Conservation (phyloP, 2,797 vertebrate species). For the Lutjanus argentimaculatus region DNA sequence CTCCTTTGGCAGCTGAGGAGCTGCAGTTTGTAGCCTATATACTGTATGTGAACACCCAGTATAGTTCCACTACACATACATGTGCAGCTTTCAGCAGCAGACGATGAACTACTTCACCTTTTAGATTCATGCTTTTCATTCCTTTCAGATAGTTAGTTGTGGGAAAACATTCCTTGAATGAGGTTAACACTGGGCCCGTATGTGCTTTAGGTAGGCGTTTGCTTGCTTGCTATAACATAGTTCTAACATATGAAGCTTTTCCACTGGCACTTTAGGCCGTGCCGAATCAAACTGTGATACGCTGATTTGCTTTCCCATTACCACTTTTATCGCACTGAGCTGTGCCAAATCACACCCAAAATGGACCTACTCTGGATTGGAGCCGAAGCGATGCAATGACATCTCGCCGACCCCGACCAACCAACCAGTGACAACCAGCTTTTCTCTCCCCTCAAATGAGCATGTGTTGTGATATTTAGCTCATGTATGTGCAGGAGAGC, state of each 20-base stretch:
- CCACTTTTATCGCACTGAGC: too few relatives aligned
- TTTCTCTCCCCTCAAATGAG: too few relatives aligned
- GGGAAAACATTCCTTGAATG: background rate
- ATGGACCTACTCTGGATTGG: too few relatives aligned
- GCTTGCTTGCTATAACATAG: background rate
- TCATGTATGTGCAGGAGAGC: too few relatives aligned
- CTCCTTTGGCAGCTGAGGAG: background rate
- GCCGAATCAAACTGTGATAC: too few relatives aligned
- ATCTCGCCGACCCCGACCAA: too few relatives aligned
- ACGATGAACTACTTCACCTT: background rate
- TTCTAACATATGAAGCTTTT: background rate
- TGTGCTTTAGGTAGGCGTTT: background rate
- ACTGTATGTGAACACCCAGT: background rate
- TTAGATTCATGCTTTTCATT: background rate
- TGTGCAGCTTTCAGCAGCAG: conserved; percentile 5
- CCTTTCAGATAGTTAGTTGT: background rate
- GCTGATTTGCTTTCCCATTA: too few relatives aligned
- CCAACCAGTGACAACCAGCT: too few relatives aligned
- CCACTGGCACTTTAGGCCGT: too few relatives aligned
- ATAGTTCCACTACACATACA: background rate
- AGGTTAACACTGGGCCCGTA: background rate
- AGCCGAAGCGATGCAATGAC: too few relatives aligned
- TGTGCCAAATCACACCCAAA: too few relatives aligned
- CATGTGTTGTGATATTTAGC: too few relatives aligned
- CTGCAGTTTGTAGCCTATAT: background rate